These are phyloP conservation scores for Premnoplex brunnescens DNA, from an alignment of 2,797 vertebrate species.

Conservation along the genomic window DNA sequence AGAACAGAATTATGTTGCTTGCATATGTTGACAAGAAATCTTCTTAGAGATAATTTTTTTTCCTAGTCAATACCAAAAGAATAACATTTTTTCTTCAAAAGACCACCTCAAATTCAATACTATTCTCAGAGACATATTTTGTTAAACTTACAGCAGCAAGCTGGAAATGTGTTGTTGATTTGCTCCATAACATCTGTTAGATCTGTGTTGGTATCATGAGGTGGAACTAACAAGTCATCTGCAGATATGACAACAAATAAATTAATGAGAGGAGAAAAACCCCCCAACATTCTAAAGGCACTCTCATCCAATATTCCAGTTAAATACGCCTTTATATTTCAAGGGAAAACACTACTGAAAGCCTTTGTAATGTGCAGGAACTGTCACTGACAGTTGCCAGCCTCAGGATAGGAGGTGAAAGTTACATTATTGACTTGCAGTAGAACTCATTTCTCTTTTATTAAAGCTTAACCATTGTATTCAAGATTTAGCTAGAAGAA, in stretches of 20 bases:
- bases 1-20: neutral
- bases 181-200: slow-evolving; percentile 96
- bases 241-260: slow-evolving; percentile 22
- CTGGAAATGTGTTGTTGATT: slow-evolving; percentile 94
- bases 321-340: neutral
- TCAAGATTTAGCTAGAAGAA: neutral
- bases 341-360: neutral
- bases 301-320: neutral
- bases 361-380: neutral
- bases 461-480: neutral
- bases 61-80: neutral
- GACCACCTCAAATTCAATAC: neutral
- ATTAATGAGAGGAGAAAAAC: neutral
- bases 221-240: slow-evolving; percentile 88
- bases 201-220: slow-evolving; percentile 88
- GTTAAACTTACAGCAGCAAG: slow-evolving; percentile 89
- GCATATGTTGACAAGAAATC: neutral
- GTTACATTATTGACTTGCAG: neutral
- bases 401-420: neutral
- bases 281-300: neutral
- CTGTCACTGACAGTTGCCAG: neutral
- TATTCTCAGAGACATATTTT: neutral
- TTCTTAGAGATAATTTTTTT: neutral
- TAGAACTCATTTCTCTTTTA: slow-evolving; percentile 3
- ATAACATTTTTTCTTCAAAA: slow-evolving; percentile 8